Evolutionary conservation across 2,113 vertebrate genomes (phyloP), one percentile per base, ranked within the genome.

Genomic region (Mesocricetus auratus): DNA sequence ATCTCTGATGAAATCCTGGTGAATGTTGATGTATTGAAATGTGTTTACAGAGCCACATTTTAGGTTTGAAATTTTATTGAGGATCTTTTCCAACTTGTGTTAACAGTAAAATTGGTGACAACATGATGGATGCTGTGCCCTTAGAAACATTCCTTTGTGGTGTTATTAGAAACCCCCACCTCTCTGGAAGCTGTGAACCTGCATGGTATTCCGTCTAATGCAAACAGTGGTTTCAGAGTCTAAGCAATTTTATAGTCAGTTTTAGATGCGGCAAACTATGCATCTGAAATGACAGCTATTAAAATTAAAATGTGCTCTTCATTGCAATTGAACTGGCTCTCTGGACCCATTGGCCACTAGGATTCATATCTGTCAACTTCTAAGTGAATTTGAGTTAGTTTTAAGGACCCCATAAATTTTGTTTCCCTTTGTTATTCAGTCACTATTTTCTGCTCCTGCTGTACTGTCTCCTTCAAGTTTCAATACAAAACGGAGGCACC

Each of bases 21-120:
- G 91, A 96, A 96, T 96, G 96, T 86, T 96, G 96, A 96, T 96
- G 62, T 95, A 90, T 97, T 97, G 93, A 96, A 97, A 98, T 97
- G 64, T 81, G 75, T 96, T 96, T 94, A 88, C 93, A 95, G 93
- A 93, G 95, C 78, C 85, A 89, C 93, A 93, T 42, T 96, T 95
- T 95, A 77, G 92, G 87, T 95, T 96, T 93, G 83, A 77, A 82
- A 96, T 94, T 93, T 90, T 95, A 95, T 89, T 93, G 90, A 85
- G 56, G 73, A 90, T 92, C 74, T 95, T 94, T 98, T 86, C 94
- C 96, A 77, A 94, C 24, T 77, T 36, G 60, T 89, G 86, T 96
- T 94, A 94, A 45, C 94, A 50, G 7, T 86, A 58, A 82, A 50
- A 93, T 78, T 86, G 88, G 39, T 95, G 97, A 93, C 92, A 96